Evolutionary conservation across 35 echinoderm and acorn worm genomes (phyloP), one percentile per base, ranked within the genome.

Genomic region (Ophioderma brevispina): DNA sequence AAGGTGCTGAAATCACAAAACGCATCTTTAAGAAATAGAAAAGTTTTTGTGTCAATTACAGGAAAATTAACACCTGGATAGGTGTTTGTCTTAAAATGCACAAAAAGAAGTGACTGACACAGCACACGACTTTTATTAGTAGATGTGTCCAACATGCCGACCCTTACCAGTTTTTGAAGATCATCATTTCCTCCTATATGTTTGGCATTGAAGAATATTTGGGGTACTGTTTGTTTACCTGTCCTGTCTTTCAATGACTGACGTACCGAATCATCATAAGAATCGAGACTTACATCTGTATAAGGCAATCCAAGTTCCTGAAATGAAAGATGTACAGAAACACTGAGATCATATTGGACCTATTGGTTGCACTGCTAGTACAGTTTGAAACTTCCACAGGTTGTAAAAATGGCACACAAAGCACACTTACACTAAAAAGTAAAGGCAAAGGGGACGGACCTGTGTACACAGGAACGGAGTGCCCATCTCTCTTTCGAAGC

Each of bases 171-270:
- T 38, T 92, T 81, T 55, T 99, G 90, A 10, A 99, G 80, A 10
- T 95, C 97, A 39, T 93, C 88, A 84, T 95, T 95, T 63, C 97
- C 97, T 50, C 97, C 97, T 43, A 99, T 89, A 31, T 93, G 77
- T 10, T 36, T 41, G 0, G 90, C 79, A 81, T 99, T 99, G 82
- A 99, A 99, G 75, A 95, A 99, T 56, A 99, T 91, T 75, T 99
- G 97, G 1, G 97, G 97, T 21, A 99, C 97, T 0, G 97, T 99
- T 33, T 87, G 77, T 36, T 86, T 90, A 10, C 91, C 90, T 40
- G 88, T 95, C 35, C 88, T 86, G n/a, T 90, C 41, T n/a, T 41
- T 52, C 18, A 99, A 78, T 15, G 59, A 85, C 80, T 99, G 50
- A 15, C 97, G 82, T 1, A 99, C 91, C 0, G 76, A 86, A 33